Evolutionary conservation across 2,113 vertebrate genomes (phyloP).

Genomic region (Urocolius indicus): DNA sequence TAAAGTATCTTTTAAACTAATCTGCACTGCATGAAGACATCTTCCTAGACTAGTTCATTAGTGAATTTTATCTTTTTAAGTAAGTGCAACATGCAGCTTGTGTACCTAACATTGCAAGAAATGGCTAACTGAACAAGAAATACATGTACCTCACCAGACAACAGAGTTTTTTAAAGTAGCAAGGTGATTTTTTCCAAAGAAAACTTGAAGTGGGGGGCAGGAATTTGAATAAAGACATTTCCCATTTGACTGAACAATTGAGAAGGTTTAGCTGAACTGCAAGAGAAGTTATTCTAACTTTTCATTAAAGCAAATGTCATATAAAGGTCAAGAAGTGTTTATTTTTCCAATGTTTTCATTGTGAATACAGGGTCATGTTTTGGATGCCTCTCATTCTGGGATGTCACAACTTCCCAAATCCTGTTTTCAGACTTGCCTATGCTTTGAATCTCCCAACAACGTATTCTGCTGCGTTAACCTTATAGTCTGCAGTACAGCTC

Average conservation of each 20-base stretch:
- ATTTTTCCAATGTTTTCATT: background rate
- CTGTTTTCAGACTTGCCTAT: background rate
- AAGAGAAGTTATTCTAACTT: background rate
- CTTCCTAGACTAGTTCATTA: background rate
- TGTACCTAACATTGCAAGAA: background rate
- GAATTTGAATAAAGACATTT: background rate
- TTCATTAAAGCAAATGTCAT: background rate
- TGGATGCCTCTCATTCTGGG: background rate
- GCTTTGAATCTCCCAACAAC: background rate
- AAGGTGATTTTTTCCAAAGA: background rate
- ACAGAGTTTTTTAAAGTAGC: background rate
- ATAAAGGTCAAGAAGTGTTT: background rate
- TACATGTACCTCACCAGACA: background rate
- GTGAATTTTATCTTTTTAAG: background rate
- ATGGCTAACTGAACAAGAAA: background rate
- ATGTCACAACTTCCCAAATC: background rate
- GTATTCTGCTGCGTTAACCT: background rate
- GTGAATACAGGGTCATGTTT: background rate
- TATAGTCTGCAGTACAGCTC: accelerated
- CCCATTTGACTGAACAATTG: background rate
- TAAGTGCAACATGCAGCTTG: background rate
- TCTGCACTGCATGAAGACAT: background rate
- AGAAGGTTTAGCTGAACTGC: background rate
- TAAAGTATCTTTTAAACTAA: background rate
- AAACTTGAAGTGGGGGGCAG: background rate